These are phyloP conservation scores for Eciton burchellii DNA, from an alignment of 1,140 invertebrate genomes.

Conservation along the genomic window DNA sequence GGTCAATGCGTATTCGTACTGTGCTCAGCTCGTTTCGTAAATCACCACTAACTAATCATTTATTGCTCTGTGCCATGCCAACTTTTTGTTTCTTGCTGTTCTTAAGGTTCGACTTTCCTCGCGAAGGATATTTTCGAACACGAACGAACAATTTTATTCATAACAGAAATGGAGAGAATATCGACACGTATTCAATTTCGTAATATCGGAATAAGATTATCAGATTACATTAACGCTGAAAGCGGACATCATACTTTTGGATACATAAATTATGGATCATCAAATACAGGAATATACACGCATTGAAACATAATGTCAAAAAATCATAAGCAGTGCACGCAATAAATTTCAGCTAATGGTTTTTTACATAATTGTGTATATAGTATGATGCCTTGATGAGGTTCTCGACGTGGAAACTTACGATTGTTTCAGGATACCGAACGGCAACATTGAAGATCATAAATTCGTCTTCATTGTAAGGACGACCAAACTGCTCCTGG, in stretches of 20 bases:
- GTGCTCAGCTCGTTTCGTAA: constrained; percentile 66
- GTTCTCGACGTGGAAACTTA: constrained; percentile 76
- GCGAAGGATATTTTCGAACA: background rate
- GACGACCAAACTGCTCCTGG: constrained; percentile 94
- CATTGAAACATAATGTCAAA: constrained; percentile 3
- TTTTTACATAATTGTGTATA: constrained; percentile 80
- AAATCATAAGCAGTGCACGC: constrained; percentile 72
- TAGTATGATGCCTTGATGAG: constrained; percentile 65
- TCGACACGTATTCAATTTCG: background rate
- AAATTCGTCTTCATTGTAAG: constrained; percentile 91
- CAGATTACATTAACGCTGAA: background rate
- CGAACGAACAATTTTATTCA: constrained; percentile 1
- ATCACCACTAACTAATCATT: constrained; percentile 78
- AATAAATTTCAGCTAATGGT: constrained; percentile 82
- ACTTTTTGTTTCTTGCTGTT: constrained; percentile 29
- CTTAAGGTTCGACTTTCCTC: constrained; percentile 1
- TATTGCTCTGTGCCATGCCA: constrained; percentile 70
- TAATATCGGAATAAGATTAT: background rate
- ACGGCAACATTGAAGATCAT: constrained; percentile 93
- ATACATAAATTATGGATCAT: background rate
- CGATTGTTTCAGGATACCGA: constrained; percentile 90
- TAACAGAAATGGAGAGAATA: background rate
- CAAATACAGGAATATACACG: background rate
- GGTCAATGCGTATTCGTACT: constrained; percentile 81
- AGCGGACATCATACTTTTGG: background rate